Evolutionary conservation across 2,888 invertebrate genomes (phyloP).

Genomic region (Philereme transversata): DNA sequence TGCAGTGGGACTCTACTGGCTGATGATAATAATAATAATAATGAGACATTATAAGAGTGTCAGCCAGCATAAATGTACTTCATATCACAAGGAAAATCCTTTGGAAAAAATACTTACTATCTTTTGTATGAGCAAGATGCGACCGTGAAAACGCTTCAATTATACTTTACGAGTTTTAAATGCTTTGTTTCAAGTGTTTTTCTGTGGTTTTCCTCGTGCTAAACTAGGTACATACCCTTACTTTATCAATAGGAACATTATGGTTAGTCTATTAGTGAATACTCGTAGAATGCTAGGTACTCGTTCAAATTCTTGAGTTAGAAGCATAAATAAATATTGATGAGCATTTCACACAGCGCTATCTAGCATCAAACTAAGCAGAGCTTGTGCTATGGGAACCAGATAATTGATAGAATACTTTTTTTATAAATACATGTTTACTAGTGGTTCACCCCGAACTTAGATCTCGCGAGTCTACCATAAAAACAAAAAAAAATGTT

Average conservation of each 20-base stretch:
- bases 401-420: too few relatives aligned
- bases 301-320: too few relatives aligned
- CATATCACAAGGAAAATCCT: not conserved
- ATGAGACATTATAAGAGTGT: not conserved
- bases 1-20: too few relatives aligned
- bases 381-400: too few relatives aligned
- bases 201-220: conserved; percentile 31
- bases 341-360: too few relatives aligned
- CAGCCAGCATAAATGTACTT: not conserved
- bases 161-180: not conserved
- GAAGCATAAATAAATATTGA: too few relatives aligned
- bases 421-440: too few relatives aligned
- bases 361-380: too few relatives aligned
- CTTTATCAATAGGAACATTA: not conserved
- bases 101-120: not conserved
- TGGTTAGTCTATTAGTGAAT: not conserved
- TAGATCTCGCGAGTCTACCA: too few relatives aligned
- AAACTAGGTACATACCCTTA: conserved; percentile 3
- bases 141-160: conserved; percentile 1
- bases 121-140: not conserved
- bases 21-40: not conserved
- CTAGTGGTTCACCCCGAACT: too few relatives aligned
- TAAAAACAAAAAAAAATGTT: too few relatives aligned
- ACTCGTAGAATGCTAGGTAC: not conserved
- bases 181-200: not conserved